These are phyloP conservation scores for Calameuta pallipes DNA, from an alignment of 2,888 invertebrate species.

Conservation along the genomic window DNA sequence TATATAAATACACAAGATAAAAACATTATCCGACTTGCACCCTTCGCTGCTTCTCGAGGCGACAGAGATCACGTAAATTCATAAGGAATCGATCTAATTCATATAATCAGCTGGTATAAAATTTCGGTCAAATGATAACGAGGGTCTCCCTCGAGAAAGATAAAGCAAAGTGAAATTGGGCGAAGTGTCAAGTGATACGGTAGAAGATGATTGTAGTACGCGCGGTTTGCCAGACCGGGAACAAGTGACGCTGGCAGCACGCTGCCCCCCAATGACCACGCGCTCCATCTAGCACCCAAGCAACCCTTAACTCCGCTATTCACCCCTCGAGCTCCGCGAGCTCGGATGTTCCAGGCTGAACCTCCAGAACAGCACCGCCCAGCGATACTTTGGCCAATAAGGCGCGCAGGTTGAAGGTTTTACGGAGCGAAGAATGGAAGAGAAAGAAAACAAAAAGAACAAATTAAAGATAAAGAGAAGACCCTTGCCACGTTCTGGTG, in stretches of 20 bases:
- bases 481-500: background rate
- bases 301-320: conserved; percentile 37
- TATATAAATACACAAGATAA: background rate
- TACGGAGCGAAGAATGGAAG: background rate
- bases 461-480: background rate
- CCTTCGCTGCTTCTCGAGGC: background rate
- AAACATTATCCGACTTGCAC: background rate
- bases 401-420: background rate
- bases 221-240: conserved; percentile 41
- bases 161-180: background rate
- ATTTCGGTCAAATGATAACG: background rate
- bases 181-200: background rate
- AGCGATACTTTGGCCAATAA: background rate
- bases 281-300: conserved; percentile 39
- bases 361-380: background rate
- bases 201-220: conserved; percentile 3
- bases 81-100: background rate
- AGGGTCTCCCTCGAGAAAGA: background rate
- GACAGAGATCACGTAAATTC: background rate
- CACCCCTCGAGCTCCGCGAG: background rate
- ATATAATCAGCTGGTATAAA: too few relatives aligned
- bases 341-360: background rate
- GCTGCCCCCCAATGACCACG: conserved; percentile 33
- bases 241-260: conserved; percentile 41
- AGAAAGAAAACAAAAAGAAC: background rate